These are phyloP conservation scores for Brachystomella parvula DNA, from an alignment of 1,140 invertebrate species.

Conservation along the genomic window DNA sequence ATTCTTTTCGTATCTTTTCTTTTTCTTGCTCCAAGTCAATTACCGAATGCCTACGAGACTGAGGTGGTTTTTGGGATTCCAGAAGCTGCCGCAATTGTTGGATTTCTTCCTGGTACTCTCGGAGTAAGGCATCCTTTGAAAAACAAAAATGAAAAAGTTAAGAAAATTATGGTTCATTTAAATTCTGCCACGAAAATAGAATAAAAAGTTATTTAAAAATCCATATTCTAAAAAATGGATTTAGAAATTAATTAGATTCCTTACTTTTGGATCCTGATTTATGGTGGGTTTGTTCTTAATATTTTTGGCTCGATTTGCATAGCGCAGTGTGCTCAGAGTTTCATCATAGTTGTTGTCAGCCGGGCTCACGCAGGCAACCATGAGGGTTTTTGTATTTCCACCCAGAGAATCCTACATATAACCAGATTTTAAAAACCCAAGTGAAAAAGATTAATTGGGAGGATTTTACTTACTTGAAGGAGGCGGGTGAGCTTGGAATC, in stretches of 20 bases:
- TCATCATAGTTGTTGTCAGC: slow-evolving; percentile 84
- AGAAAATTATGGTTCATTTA: no score
- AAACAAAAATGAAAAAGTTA: no score
- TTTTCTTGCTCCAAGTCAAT: slow-evolving; percentile 46
- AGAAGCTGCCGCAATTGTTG: slow-evolving; percentile 63
- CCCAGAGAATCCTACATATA: slow-evolving; percentile 70
- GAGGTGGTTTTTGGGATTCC: slow-evolving; percentile 40
- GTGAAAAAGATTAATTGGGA: not conserved
- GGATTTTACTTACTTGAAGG: slow-evolving; percentile 58
- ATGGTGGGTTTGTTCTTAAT: slow-evolving; percentile 87
- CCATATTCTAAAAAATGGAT: no score
- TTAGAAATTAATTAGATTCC: no score
- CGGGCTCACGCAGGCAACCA: slow-evolving; percentile 88
- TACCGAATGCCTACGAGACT: not conserved
- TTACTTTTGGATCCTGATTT: slow-evolving; percentile 89
- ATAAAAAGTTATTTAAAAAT: no score
- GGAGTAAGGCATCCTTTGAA: slow-evolving; percentile 80
- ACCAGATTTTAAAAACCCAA: not conserved
- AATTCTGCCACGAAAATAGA: no score
- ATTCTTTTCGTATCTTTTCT: slow-evolving; percentile 44
- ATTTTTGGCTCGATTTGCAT: slow-evolving; percentile 84
- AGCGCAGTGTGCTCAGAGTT: slow-evolving; percentile 76
- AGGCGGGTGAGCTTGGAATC: slow-evolving; percentile 89
- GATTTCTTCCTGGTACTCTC: slow-evolving; percentile 82
- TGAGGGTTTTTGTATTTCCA: slow-evolving; percentile 87